Evolutionary conservation across 2,797 vertebrate species (phyloP).

Genomic region (Pelobates cultripes): DNA sequence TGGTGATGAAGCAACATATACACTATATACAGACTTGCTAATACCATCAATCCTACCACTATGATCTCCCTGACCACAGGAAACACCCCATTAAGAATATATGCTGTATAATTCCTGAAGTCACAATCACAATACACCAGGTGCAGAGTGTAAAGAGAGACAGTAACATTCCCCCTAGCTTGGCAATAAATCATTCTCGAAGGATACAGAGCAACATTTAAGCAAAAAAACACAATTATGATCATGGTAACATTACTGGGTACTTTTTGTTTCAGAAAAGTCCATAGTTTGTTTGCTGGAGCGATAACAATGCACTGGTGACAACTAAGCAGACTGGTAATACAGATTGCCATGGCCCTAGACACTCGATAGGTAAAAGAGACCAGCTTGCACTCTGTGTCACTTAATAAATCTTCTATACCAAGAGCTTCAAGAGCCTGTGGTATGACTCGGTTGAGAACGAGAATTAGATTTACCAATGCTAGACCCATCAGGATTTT

Average conservation of each 20-base stretch:
- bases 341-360: constrained; percentile 45
- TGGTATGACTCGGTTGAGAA: constrained; percentile 5
- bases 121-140: constrained; percentile 37
- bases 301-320: constrained; percentile 45
- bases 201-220: constrained; percentile 23
- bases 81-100: constrained; percentile 35
- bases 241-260: constrained; percentile 2
- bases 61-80: constrained; percentile 21
- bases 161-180: constrained; percentile 20
- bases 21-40: constrained; percentile 35
- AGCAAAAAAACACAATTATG: neutral
- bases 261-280: constrained; percentile 28
- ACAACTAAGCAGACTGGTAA: constrained; percentile 47
- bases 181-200: neutral
- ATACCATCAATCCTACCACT: constrained; percentile 37
- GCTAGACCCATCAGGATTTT: constrained; percentile 3
- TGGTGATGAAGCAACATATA: constrained; percentile 12
- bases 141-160: constrained; percentile 32
- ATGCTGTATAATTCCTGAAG: constrained; percentile 27
- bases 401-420: constrained; percentile 4
- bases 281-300: constrained; percentile 8
- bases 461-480: constrained; percentile 15
- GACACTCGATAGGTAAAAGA: constrained; percentile 28
- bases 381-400: constrained; percentile 22
- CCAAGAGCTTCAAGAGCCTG: constrained; percentile 18